A percentile compares a stretch with the other conserved stretches of the same genome.
Conservation (phyloP, 2,113 vertebrate genomes). For the Clarias macrocephalus region DNA sequence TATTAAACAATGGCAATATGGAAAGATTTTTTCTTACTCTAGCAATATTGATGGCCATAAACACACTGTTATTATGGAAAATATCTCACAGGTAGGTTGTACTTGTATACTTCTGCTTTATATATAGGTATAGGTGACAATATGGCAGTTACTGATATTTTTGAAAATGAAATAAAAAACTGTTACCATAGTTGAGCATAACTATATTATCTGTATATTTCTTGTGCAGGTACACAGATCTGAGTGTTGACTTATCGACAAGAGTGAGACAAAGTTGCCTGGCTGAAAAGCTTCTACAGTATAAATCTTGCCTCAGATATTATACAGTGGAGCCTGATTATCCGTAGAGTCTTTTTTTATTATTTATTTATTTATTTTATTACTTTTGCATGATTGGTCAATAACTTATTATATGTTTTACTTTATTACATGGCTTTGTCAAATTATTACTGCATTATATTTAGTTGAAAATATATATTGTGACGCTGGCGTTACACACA, state of each 20-base stretch:
- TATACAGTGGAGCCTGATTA: slow-evolving; percentile 76
- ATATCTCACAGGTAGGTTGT: slow-evolving; percentile 80
- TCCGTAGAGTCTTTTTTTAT: slow-evolving; percentile 68
- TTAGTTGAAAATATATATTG: neutral
- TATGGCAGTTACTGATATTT: neutral
- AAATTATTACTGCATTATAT: neutral
- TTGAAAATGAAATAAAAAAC: neutral
- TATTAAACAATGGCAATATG: slow-evolving; percentile 83
- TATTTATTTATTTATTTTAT: slow-evolving; percentile 47
- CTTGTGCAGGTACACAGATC: slow-evolving; percentile 76
- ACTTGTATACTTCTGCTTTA: neutral
- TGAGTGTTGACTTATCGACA: slow-evolving; percentile 71
- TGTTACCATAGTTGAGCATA: neutral
- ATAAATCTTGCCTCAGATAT: slow-evolving; percentile 75
- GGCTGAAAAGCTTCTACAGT: slow-evolving; percentile 79
- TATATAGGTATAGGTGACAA: neutral
- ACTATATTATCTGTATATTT: neutral
- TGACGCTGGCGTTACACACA: slow-evolving; percentile 19
- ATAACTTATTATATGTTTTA: neutral
- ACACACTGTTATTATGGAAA: slow-evolving; percentile 81
- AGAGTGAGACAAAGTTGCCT: slow-evolving; percentile 69
- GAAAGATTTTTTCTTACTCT: slow-evolving; percentile 89
- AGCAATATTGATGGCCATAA: slow-evolving; percentile 81
- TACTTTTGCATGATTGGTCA: slow-evolving; percentile 32
- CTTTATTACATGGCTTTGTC: neutral